phyloP scores from a whole-genome alignment of 2,113 vertebrate genomes.

The Sebastes fasciatus region DNA sequence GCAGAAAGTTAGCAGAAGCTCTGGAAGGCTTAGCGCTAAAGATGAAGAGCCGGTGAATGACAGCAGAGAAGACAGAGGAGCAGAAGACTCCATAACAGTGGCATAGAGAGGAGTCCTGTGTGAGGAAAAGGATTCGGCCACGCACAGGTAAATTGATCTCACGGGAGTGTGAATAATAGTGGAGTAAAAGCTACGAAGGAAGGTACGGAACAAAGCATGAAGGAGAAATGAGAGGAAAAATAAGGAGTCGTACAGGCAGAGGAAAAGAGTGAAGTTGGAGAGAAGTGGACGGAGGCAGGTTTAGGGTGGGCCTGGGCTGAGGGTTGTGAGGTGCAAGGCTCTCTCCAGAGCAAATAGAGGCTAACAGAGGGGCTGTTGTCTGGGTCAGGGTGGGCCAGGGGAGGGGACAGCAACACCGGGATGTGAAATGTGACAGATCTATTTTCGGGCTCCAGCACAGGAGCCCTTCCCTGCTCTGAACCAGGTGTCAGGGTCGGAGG shows the following conservation, averaged over 20 bases:
- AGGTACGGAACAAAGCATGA: slow-evolving; percentile 54
- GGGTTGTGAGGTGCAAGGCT: slow-evolving; percentile 42
- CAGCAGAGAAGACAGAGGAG: slow-evolving; percentile 65
- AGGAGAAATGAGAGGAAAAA: slow-evolving; percentile 36
- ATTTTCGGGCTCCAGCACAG: slow-evolving; percentile 71
- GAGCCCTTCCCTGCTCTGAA: slow-evolving; percentile 68
- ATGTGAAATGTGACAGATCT: slow-evolving; percentile 85
- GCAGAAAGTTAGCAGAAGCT: slow-evolving; percentile 73
- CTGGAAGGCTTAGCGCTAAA: slow-evolving; percentile 62
- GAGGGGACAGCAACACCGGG: slow-evolving; percentile 72
- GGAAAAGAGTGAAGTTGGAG: slow-evolving; percentile 33
- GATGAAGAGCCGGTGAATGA: slow-evolving; percentile 78
- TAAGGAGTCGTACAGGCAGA: slow-evolving; percentile 21
- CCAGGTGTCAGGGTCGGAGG: slow-evolving; percentile 73
- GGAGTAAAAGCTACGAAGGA: slow-evolving; percentile 55
- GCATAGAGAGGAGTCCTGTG: slow-evolving; percentile 55
- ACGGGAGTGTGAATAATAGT: slow-evolving; percentile 65
- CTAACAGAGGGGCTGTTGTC: slow-evolving; percentile 79
- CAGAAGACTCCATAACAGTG: slow-evolving; percentile 62
- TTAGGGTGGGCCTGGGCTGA: slow-evolving; percentile 53
- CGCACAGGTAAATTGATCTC: slow-evolving; percentile 81
- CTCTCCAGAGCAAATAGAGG: slow-evolving; percentile 77
- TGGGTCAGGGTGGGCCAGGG: slow-evolving; percentile 61
- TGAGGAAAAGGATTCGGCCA: slow-evolving; percentile 67
- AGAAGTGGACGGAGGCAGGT: slow-evolving; percentile 45